Base-by-base conservation (phyloP, 2,797 vertebrate genomes). In the Cyprinodon diabolis region DNA sequence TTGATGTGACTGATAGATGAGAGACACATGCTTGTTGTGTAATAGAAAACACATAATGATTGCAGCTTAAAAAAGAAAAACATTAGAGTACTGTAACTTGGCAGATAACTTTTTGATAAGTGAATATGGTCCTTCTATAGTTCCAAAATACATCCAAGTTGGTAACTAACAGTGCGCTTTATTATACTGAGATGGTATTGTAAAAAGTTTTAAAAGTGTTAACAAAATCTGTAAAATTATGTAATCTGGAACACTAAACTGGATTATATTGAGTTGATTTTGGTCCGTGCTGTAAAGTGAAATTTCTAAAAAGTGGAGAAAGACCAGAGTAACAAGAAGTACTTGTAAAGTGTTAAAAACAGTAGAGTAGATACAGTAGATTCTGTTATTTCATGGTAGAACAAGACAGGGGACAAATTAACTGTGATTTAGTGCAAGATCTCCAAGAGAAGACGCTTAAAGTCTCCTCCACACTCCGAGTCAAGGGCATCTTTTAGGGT, bases 391-490 rank as follows among this genome's bases (percentile, higher is more conserved):
- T 68, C 55, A 58, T 11, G 51, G 77, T 79, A 74, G 56, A 70
- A 72, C 76, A 66, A 82, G 73, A 68, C 63, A 23, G n/a, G 68
- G 1, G 45, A 66, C 68, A 68, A 4, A 70, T 58, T 8, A 13
- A 47, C 4, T 30, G 68, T 49, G 9, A 45, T 63, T 19, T 47
- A 99, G 90, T 96, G 96, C 83, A 99, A 90, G 85, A 99, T 92
- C 82, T 95, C 95, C 62, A 97, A 86, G 15, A 98, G 95, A 76
- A 99, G 91, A 73, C 95, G 95, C 90, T 93, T 96, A 90, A 99
- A 98, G 91, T 97, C 97, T 13, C 97, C 97, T 0, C 96, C 94
- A 2, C 96, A 98, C 80, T 99, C 98, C 0, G 97, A 96, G 73
- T 87, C 93, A 91, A 99, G 94, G 58, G 96, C 95, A 0, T 99